Percentiles rank a stretch among this genome's conserved stretches.
phyloP scores from a whole-genome alignment of 2,113 vertebrate species.

The Puntigrus tetrazona region DNA sequence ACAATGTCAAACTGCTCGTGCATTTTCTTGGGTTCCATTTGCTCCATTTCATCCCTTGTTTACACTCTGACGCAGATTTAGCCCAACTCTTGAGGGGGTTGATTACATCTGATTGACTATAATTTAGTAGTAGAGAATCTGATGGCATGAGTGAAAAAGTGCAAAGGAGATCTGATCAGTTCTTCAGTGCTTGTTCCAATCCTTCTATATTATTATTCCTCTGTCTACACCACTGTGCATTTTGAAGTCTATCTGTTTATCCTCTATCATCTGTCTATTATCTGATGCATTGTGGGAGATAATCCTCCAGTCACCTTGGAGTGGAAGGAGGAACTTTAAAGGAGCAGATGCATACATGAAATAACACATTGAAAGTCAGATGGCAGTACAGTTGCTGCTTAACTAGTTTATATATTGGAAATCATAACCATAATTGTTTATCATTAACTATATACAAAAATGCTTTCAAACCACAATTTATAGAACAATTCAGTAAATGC shows the following conservation, averaged over 20 bases:
- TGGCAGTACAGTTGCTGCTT: background rate
- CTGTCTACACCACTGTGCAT: background rate
- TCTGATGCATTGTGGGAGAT: constrained; percentile 32
- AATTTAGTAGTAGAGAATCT: background rate
- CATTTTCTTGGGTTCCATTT: background rate
- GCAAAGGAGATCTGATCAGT: background rate
- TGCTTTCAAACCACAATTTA: background rate
- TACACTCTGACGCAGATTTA: background rate
- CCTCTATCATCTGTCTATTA: constrained; percentile 1
- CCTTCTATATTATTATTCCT: background rate
- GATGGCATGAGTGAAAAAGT: background rate
- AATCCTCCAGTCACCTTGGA: constrained; percentile 13
- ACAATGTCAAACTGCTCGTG: too few relatives aligned
- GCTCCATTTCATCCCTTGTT: background rate
- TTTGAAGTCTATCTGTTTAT: background rate
- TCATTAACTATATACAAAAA: background rate
- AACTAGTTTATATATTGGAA: background rate
- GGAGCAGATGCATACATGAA: constrained; percentile 5
- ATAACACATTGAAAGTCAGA: background rate
- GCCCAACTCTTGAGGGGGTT: background rate
- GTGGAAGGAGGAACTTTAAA: constrained; percentile 36
- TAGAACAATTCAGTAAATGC: background rate
- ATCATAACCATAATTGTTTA: background rate
- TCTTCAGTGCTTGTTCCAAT: background rate
- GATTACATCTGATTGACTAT: constrained; percentile 7